Base-by-base conservation (phyloP, 23 tunicate species). In the Phallusia fumigata region DNA sequence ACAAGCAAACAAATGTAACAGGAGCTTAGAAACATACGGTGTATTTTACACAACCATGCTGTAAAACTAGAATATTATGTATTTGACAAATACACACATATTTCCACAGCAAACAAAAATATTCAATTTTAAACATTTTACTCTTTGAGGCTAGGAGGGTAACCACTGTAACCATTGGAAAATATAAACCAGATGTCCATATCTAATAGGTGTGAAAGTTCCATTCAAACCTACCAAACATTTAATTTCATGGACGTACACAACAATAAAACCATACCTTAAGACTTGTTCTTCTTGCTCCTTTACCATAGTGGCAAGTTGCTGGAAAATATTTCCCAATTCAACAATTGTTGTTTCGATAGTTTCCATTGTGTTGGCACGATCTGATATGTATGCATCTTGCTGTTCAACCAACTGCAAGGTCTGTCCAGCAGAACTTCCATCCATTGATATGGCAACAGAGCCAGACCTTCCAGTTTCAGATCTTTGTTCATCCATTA, bases 321-420 rank as follows among this genome's bases (percentile, higher is more conserved):
- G 96, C 64, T 81, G 87, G 65, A 96, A 91, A 40, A 96, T 96
- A 45, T 84, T 85, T 78, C 99, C 99, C 21, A 96, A 73, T 58
- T 96, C 99, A 31, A 96, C 99, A 32, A 96, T 96, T 0, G 99
- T 96, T 1, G 95, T 72, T 88, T 96, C 99, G 31, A 96, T 91
- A 18, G 92, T 88, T 75, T 96, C 96, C 99, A 96, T 96, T 52
- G 97, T 88, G 45, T 89, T 93, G 51, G 99, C 95, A 8, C 99
- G 89, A 19, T 96, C 99, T 34, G 86, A 79, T 35, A 96, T 88
- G 84, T 96, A 96, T 19, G 74, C 77, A 75, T 96, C 97, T 84
- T 96, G 96, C 50, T 86, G 95, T 0, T 89, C 98, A 31, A 94
- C 88, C 79, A 94, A 80, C 73, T 94, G 89, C 75, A 89, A 28